Evolutionary conservation across 2,797 vertebrate genomes (phyloP), one percentile per base, ranked within the genome.

Genomic region (Tapera naevia): DNA sequence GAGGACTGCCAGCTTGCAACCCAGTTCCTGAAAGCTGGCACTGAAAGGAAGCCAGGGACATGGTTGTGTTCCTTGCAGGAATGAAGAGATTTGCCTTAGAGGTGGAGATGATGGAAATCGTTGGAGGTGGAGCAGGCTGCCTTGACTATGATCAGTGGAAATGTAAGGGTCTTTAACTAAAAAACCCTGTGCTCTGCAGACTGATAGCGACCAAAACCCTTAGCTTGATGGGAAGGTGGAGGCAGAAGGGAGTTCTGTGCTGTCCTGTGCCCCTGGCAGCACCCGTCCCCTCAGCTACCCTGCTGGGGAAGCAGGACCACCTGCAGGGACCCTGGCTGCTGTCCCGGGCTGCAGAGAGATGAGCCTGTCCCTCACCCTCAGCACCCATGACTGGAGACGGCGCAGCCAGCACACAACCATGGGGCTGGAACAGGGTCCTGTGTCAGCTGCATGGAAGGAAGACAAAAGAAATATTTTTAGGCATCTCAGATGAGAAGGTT

Each of bases 381-480:
- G 27, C 0, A 0, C 13, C 72, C 1, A 0, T 56, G 70, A 15
- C 0, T 2, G 67, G 27, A 70, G 37, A 8, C n/a, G 13, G 46
- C 2, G 58, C 45, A 67, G 48, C 39, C 72, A 39, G 28, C 28
- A 22, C 0, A 0, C 48, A 78, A 66, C 53, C 4, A 0, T 1
- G 0, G 58, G 57, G 54, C 61, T n/a, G 79, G 45, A 64, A 51
- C 5, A n/a, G 86, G 66, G 67, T 43, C 0, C 0, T 83, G 82
- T 0, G 0, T 80, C 80, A 75, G 80, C 85, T 83, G 19, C 0
- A 0, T 57, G 86, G 80, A 69, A 83, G 13, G 21, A 75, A 80
- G 85, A 85, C 88, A 91, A 84, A 33, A 25, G 51, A 80, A 16
- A 76, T 22, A 71, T 74, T 92, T 92, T 81, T 45, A 86, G 66